Evolutionary conservation across 2,797 vertebrate genomes (phyloP), one percentile per base, ranked within the genome.

Genomic region (Gallinago stenura): DNA sequence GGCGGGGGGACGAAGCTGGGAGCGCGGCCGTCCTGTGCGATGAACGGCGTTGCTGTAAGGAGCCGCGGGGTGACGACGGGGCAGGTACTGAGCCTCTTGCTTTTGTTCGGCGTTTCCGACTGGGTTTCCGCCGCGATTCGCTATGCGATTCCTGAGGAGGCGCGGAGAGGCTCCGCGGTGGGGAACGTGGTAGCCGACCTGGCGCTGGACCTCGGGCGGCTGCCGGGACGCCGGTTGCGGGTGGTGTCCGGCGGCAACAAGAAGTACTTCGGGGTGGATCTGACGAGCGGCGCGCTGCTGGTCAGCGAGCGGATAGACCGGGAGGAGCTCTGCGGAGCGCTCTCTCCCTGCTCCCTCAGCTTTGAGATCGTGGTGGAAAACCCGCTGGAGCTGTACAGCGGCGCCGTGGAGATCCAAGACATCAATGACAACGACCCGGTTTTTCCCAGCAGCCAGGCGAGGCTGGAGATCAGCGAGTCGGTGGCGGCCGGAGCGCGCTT

Each of bases 91-190:
- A 93, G 98, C 94, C 98, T 98, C 94, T 94, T 98, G 87, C 93
- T 98, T 91, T 89, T 96, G 97, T 98, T 98, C 64, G 97, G 92
- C 93, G 79, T 68, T 97, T 96, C 94, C 97, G 83, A 90, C 86
- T 90, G 96, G 92, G 98, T 97, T 45, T 93, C 89, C 53, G 98
- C 97, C 54, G 98, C 98, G 77, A 96, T 99, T 95, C 98, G 98
- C 90, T 99, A 99, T 97, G 98, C 98, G 35, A 98, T 99, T 82
- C 98, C 98, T 15, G 99, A 99, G 94, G 99, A 99, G 93, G 98
- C 98, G 97, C 85, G 97, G 45, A 98, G 96, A 93, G 98, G 98
- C 7, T 98, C 98, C 58, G 20, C 97, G 18, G 97, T 99, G 81
- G 98, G 99, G 25, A 98, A 99, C 81, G 98, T 99, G 93, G 98